Base-by-base conservation (phyloP, 2,888 invertebrate genomes). In the Bombyx huttoni region DNA sequence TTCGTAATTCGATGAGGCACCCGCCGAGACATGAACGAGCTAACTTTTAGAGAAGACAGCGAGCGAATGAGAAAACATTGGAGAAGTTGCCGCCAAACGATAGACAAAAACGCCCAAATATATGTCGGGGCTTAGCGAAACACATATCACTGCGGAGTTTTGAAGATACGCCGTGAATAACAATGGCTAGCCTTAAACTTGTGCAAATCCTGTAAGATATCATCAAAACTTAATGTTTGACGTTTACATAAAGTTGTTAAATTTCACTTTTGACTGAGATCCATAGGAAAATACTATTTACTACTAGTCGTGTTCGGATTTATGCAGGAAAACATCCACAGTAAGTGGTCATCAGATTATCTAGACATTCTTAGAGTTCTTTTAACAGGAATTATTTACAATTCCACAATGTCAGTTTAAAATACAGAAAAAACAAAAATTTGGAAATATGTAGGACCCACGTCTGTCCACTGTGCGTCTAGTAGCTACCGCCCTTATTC, bases 1-100 rank as follows among this genome's bases (percentile, higher is more conserved):
- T 81, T 75, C 70, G 78, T 80, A 78, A 85, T 78, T 82, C 79
- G 69, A 58, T 63, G 69, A 73, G 68, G 75, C 79, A 75, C 77
- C 75, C 72, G 70, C 72, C 73, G 73, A 74, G 79, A 81, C 78
- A 76, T 64, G 73, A 81, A 85, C 77, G 80, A 78, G 76, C 76
- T 72, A 86, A 85, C 71, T 86, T 85, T 81, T 70, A 60, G 73
- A 67, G 67, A 77, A 77, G 70, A 77, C 73, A 73, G 73, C 73
- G 73, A 67, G 70, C 73, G 77, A 78, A 84, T 80, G 80, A 80
- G 82, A 80, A 86, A 82, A 85, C 81, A 84, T 83, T 77, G 74
- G 68, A 65, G 67, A 83, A 84, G 75, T 85, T 83, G 63, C 70
- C 72, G 71, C 73, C 75, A 75, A 81, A 75, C 76, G 75, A 78